phyloP scores from a whole-genome alignment of 2,797 vertebrate species.

The Hafferia zeledoni region DNA sequence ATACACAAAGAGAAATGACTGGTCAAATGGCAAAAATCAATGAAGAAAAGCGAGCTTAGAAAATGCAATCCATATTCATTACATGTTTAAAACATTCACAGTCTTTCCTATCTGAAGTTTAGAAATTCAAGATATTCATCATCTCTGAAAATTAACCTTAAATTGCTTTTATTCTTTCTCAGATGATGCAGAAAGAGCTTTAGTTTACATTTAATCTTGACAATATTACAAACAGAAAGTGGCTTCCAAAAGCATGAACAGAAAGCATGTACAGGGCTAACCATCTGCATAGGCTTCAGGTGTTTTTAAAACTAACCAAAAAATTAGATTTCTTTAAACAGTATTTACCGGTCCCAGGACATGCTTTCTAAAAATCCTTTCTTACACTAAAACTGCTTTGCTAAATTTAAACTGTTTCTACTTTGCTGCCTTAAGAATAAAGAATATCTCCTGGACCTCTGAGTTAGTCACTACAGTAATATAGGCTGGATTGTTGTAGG shows the following conservation, averaged over 20 bases:
- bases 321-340: background rate
- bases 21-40: slow-evolving; percentile 32
- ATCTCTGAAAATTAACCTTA: background rate
- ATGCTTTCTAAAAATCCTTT: accelerated
- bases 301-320: background rate
- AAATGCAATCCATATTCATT: slow-evolving; percentile 52
- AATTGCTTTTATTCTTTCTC: background rate
- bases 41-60: slow-evolving; percentile 12
- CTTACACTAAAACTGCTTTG: background rate
- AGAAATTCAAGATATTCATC: background rate
- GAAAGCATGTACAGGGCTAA: background rate
- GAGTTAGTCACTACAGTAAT: background rate
- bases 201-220: background rate
- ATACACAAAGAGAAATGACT: slow-evolving; percentile 14
- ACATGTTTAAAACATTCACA: slow-evolving; percentile 23
- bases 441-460: background rate
- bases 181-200: background rate
- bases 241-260: background rate
- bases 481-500: background rate
- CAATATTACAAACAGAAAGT: background rate
- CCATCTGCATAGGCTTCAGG: background rate
- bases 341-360: background rate
- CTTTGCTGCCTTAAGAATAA: background rate
- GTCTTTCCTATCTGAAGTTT: background rate
- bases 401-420: background rate